Evolutionary conservation across 2,797 vertebrate genomes (phyloP).

Genomic region (Parauchenoglanis punctatus): DNA sequence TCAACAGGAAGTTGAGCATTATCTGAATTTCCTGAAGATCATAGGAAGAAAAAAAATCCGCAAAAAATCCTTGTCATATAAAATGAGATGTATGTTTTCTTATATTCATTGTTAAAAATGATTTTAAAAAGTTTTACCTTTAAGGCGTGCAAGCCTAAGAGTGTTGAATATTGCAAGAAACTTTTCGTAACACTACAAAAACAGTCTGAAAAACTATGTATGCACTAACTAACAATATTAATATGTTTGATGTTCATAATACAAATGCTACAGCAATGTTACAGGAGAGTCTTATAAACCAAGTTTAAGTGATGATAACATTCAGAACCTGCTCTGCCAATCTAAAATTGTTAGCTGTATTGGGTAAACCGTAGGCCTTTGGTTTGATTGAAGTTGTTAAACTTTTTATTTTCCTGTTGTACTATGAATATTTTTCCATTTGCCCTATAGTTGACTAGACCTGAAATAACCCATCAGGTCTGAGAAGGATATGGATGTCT

Average conservation of each 20-base stretch:
- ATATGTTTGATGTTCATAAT: neutral
- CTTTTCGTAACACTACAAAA: neutral
- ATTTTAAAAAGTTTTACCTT: neutral
- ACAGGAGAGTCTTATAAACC: neutral
- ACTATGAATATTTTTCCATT: neutral
- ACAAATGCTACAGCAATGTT: neutral
- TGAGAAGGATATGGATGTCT: conserved; percentile 24
- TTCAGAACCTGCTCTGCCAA: neutral
- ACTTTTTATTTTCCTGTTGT: neutral
- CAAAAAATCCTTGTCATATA: neutral
- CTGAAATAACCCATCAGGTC: conserved; percentile 24
- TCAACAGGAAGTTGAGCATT: neutral
- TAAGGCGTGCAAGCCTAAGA: neutral
- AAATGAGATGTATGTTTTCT: neutral
- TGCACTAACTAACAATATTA: neutral
- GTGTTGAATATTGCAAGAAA: neutral
- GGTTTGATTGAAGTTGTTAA: neutral
- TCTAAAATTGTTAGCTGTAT: neutral
- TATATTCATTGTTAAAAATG: neutral
- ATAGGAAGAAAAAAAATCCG: neutral
- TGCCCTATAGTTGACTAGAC: neutral
- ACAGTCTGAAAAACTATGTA: neutral
- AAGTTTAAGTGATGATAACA: neutral
- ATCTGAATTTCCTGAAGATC: neutral
- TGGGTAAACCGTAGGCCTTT: neutral